Evolutionary conservation across 1,140 invertebrate species (phyloP).

Genomic region (Drosophila bocki): DNA sequence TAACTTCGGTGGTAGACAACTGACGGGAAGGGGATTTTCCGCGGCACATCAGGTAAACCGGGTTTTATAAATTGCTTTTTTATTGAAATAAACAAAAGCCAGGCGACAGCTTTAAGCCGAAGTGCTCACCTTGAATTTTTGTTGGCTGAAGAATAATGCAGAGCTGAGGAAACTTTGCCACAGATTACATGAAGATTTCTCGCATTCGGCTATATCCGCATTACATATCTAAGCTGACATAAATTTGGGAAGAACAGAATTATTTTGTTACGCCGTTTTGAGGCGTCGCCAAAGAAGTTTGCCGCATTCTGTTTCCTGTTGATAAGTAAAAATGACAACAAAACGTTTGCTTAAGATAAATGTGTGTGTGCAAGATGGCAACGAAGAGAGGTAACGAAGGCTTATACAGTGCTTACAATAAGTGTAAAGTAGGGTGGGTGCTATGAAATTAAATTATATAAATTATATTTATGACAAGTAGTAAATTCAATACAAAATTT

Average conservation of each 20-base stretch:
- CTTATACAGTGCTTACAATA: constrained; percentile 14
- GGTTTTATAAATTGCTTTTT: constrained; percentile 53
- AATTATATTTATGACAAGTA: not conserved
- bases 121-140: constrained; percentile 29
- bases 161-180: not conserved
- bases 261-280: constrained; percentile 42
- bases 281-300: constrained; percentile 75
- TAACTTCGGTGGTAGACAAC: constrained; percentile 24
- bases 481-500: not conserved
- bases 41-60: not conserved
- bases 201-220: constrained; percentile 14
- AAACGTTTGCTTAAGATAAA: constrained; percentile 51
- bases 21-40: not conserved
- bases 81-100: constrained; percentile 53
- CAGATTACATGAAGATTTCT: constrained; percentile 35
- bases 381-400: not conserved
- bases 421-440: not conserved
- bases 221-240: constrained; percentile 46
- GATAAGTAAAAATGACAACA: constrained; percentile 73
- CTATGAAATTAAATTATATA: not conserved
- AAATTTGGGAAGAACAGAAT: constrained; percentile 39
- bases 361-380: constrained; percentile 21
- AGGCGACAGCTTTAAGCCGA: constrained; percentile 36
- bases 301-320: constrained; percentile 57
- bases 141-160: not conserved